Conservation (phyloP, 2,888 invertebrate species). For the Griposia aprilina region DNA sequence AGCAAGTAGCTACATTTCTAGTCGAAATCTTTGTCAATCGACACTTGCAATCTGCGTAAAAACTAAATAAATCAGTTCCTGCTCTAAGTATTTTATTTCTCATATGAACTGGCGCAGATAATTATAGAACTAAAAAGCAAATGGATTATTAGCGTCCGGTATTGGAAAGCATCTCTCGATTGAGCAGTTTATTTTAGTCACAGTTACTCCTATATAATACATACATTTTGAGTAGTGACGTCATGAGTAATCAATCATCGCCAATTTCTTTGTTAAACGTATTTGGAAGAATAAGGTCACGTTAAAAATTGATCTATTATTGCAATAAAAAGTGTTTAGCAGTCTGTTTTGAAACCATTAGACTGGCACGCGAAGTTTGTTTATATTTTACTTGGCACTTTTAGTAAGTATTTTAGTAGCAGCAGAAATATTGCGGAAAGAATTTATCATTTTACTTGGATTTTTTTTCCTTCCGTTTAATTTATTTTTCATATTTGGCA, state of each 20-base stretch:
- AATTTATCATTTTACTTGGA: not conserved
- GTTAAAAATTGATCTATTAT: slow-evolving; percentile 48
- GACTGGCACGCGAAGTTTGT: slow-evolving; percentile 28
- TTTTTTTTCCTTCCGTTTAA: not conserved
- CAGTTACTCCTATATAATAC: slow-evolving; percentile 41
- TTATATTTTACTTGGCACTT: slow-evolving; percentile 55
- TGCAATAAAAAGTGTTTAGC: slow-evolving; percentile 41
- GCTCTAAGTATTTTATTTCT: not conserved
- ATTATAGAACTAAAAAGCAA: slow-evolving; percentile 32
- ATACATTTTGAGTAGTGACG: slow-evolving; percentile 56
- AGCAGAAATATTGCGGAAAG: slow-evolving; percentile 3
- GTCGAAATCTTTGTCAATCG: not conserved
- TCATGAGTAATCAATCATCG: slow-evolving; percentile 55
- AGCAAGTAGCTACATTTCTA: not conserved
- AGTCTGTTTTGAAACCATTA: slow-evolving; percentile 38
- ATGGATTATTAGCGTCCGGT: slow-evolving; percentile 46
- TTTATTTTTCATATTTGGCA: not conserved
- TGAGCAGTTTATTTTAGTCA: slow-evolving; percentile 60
- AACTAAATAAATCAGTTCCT: not conserved
- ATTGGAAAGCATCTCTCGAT: slow-evolving; percentile 42
- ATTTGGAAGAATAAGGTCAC: slow-evolving; percentile 51
- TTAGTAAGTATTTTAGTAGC: slow-evolving; percentile 11
- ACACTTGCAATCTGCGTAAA: not conserved
- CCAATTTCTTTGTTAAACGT: slow-evolving; percentile 45
- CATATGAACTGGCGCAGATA: slow-evolving; percentile 24